phyloP scores from a whole-genome alignment of 2,888 invertebrate genomes.

The Athalia cordata region DNA sequence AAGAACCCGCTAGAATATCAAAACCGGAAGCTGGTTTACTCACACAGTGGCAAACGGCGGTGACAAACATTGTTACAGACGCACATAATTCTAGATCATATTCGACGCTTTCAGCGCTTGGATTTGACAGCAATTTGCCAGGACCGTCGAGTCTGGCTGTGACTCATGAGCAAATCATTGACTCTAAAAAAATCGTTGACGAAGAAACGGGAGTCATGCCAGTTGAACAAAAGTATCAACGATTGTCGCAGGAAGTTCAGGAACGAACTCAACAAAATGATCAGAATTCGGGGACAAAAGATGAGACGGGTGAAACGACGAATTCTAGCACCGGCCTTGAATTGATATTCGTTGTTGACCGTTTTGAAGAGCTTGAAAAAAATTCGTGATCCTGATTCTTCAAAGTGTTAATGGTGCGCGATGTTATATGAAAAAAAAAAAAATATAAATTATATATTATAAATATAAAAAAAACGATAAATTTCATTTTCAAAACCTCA shows the following conservation, averaged over 20 bases:
- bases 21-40: conserved; percentile 26
- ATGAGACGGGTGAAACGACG: conserved; percentile 11
- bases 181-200: not conserved
- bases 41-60: not conserved
- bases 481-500: too few relatives aligned
- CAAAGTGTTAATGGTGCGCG: not conserved
- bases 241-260: not conserved
- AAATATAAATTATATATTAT: too few relatives aligned
- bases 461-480: too few relatives aligned
- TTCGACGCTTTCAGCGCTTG: conserved; percentile 29
- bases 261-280: not conserved
- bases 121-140: not conserved
- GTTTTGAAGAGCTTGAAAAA: conserved; percentile 13
- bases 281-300: not conserved
- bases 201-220: not conserved
- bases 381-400: not conserved
- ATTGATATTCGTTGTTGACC: conserved; percentile 17
- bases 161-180: conserved; percentile 9
- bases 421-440: too few relatives aligned
- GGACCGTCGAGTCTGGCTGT: not conserved
- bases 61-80: conserved; percentile 5
- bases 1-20: conserved; percentile 20
- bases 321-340: not conserved
- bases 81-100: conserved; percentile 30
- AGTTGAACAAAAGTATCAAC: not conserved